Base-by-base conservation (phyloP, 1,140 invertebrate species). In the Arctopsyche grandis region DNA sequence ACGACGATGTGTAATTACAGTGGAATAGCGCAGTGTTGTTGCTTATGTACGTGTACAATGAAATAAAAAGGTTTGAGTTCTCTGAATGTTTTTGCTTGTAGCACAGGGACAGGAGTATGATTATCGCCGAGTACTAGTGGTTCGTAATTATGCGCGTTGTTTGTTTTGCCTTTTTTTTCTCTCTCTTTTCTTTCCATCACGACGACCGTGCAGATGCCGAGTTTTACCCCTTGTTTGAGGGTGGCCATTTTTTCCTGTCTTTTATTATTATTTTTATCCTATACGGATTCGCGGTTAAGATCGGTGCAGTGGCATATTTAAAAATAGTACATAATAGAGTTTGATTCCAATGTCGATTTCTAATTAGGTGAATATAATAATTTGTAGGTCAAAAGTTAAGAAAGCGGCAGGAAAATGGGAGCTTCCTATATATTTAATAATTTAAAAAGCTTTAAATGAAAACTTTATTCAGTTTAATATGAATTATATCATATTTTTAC, bases 121-220 rank as follows among this genome's bases (percentile, higher is more conserved):
- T 76, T 44, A 60, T 14, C 74, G 21, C 5, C 56, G 21, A 76
- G 74, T 76, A 76, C 74, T 46, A 76, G 74, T 66, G 22, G 63
- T 63, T 52, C 56, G 24, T 76, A 63, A 76, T 76, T 76, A 76
- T 76, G 74, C 63, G 44, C 74, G 52, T 63, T 76, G 74, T 76
- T 76, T 76, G 74, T 76, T 76, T 76, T 58, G 56, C 43, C 21
- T 44, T 76, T 76, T 63, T 26, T 66, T 26, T 66, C 63, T 14
- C 21, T 63, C 14, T 56, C 16, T n/a, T 60, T 21, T 19, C 56
- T 52, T 74, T 44, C 29, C 29, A 38, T 7, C 24, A 29, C 60
- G 19, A 26, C 60, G 60, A 12, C 48, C 1, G 48, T 52, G 21
- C 19, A 22, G 60, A 26, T 21, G 21, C 19, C 14, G 24, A 29